Base-by-base conservation (phyloP, 2,888 invertebrate genomes). In the Lasiommata megera region DNA sequence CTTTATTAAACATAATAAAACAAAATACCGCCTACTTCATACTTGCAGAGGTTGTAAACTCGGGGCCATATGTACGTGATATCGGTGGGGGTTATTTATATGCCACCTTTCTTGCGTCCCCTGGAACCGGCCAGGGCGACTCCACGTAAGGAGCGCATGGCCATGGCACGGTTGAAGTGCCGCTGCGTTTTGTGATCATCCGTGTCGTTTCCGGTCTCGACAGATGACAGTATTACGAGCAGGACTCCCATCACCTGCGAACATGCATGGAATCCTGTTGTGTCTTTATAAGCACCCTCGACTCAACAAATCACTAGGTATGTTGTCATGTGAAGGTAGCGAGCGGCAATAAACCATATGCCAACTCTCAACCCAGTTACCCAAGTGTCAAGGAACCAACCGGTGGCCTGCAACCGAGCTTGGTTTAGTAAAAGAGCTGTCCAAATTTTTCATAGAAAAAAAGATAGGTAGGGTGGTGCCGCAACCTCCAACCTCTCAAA, bases 161-260 rank as follows among this genome's bases (percentile, higher is more conserved):
- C 96, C 95, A 97, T 95, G 11, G 96, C 96, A 68, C 96, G 93
- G 86, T 96, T 97, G 84, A 97, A 97, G 77, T 97, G 96, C 31
- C 96, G 93, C 70, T 96, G 96, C 6, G 94, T 93, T 77, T 94
- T 95, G 70, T 92, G 92, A 64, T 93, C 93, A 58, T 87, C 92
- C 11, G 75, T 82, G 43, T 91, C 93, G 63, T 74, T 70, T 52
- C 80, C 82, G 71, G 67, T 82, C 73, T 95, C 95, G 58, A 95
- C 93, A 46, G 95, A 95, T 51, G 96, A 95, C 53, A 97, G 85
- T 67, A 97, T 96, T 58, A 96, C 96, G 73, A 96, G 92, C 52
- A 97, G 92, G 47, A 97, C 97, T 38, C 95, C 95, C 81, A 95
- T 92, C 70, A 95, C 95, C 95, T 95, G 79, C 8, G 14, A 1